Base-by-base conservation (phyloP, 92 coral and sea anemone genomes). In the Palythoa grandiflora region DNA sequence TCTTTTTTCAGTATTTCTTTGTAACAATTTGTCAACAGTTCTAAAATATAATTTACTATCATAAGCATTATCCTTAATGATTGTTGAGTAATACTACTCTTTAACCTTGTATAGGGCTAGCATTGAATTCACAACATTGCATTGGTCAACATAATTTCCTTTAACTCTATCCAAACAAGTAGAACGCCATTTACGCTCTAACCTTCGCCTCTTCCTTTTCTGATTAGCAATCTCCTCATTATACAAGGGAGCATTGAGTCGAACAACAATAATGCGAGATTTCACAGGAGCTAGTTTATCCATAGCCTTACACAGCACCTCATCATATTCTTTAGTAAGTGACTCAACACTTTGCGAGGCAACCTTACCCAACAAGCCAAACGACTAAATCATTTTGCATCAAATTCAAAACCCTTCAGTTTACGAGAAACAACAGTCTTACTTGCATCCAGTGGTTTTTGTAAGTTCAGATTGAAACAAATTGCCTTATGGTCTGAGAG, bases 161-260 rank as follows among this genome's bases (percentile, higher is more conserved):
- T 83, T 90, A 28, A 80, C 85, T 1, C 72, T 71, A 37, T 79
- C 72, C 16, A 83, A 53, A 35, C 77, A 11, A 35, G 90, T 86
- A 37, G 88, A 87, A 12, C 73, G 90, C 93, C 93, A 90, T 71
- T 72, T 90, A 37, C 85, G 74, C 14, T 90, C 91, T 35, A 89
- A 87, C 75, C 88, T 80, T 70, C 83, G 57, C 70, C 89, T 54
- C 37, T 19, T 59, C 47, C 75, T 68, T 60, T 85, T 90, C 78
- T 85, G 52, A 38, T 14, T 54, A 51, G 57, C 78, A 54, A 79
- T 79, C 44, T 74, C 85, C 5, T 79, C 90, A 79, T 78, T 87
- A 52, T 90, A 87, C 90, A 88, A 90, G 1, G 90, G 88, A 14
- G 84, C 88, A 61, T 81, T 78, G 6, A 90, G 90, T 37, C 85